Base-by-base conservation (phyloP, 2,888 invertebrate species). In the Tricholauxania praeusta region DNA sequence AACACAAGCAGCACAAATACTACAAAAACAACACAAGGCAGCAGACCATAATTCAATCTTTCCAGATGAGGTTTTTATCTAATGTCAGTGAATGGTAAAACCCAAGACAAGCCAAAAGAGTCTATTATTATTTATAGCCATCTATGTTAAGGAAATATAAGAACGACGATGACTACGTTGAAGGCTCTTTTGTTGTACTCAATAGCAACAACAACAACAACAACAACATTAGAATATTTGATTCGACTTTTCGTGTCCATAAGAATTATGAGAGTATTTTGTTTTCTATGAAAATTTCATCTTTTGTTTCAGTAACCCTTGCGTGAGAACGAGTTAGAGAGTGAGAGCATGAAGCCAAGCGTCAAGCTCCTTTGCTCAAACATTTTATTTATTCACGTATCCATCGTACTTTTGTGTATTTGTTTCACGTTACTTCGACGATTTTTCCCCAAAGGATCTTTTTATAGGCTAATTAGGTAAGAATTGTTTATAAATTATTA, bases 101-200 rank as follows among this genome's bases (percentile, higher is more conserved):
- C 48, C 53, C 48, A 8, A 48, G 28, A 22, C 64, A 28, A 22
- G 22, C 32, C 22, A 15, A 28, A 22, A 28, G 48, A 51, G 66
- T 53, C 19, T 67, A 72, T 71, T 75, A 75, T 75, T 75, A 75
- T 75, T 75, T 75, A 75, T 75, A 63, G 49, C 71, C 63, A 64
- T 55, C 32, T 55, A 72, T 66, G 62, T 69, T 66, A 62, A 72
- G 72, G 69, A 74, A 55, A n/a, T 17, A 12, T 53, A 53, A 53
- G 53, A n/a, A 55, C 12, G n/a, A n/a, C 17, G 55, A 55, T n/a
- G 22, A 22, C 19, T 12, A 55, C 15, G 22, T 19, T 19, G n/a
- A 55, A 55, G 55, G 17, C 55, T 55, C 15, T 55, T 55, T 22
- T 12, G 22, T 55, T 55, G 4, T 22, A 1, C 3, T 17, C 55